Conservation (phyloP, 2,888 invertebrate species). For the Aplocera efformata region DNA sequence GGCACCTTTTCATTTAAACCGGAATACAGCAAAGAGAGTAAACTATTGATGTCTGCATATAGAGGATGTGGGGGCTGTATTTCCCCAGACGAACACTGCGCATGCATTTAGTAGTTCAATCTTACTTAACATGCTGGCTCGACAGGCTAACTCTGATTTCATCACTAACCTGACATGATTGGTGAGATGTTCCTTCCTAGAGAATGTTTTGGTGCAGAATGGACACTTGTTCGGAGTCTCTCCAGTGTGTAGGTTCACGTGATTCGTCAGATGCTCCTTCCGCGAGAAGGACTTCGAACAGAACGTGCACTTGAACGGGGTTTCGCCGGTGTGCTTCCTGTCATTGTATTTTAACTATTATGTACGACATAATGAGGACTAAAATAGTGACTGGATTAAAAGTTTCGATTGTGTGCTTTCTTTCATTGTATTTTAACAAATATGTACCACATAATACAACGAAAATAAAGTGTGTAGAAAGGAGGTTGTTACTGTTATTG, state of each 20-base stretch:
- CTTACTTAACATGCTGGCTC: no score
- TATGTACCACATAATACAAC: slow-evolving; percentile 4
- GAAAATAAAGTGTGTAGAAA: no score
- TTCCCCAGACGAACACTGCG: no score
- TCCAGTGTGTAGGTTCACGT: slow-evolving; percentile 87
- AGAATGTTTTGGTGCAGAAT: slow-evolving; percentile 87
- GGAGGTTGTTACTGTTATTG: no score
- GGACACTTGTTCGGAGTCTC: slow-evolving; percentile 88
- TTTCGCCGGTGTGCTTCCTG: slow-evolving; percentile 90
- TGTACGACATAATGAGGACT: not conserved
- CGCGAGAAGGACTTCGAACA: slow-evolving; percentile 83
- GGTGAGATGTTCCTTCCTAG: slow-evolving; percentile 86
- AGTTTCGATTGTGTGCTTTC: slow-evolving; percentile 91
- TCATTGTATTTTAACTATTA: slow-evolving; percentile 21
- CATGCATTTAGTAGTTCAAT: no score
- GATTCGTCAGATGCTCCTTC: slow-evolving; percentile 93
- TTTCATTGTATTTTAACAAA: slow-evolving; percentile 34
- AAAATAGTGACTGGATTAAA: no score
- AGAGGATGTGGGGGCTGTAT: no score
- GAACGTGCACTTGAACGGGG: slow-evolving; percentile 88
- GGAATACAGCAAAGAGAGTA: no score
- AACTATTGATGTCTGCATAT: no score
- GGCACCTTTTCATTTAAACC: no score
- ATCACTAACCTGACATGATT: slow-evolving; percentile 80
- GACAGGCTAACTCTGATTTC: no score